Percentiles rank a stretch among this genome's conserved stretches.
These are phyloP conservation scores for Laterallus jamaicensis DNA, from an alignment of 2,113 vertebrate genomes.

Conservation along the genomic window DNA sequence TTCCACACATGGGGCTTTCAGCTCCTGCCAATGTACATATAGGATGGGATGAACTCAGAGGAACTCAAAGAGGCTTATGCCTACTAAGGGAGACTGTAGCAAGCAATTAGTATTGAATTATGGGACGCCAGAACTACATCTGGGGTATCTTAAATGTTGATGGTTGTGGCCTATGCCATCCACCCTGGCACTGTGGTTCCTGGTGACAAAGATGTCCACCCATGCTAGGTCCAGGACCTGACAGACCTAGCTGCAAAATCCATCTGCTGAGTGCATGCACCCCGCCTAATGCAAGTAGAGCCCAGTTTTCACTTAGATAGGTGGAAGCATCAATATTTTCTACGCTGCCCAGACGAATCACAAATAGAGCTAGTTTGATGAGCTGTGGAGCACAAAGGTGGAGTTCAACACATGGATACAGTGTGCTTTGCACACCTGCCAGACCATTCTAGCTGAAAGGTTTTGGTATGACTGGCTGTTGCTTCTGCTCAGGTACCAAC, in stretches of 20 bases:
- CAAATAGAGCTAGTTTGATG: background rate
- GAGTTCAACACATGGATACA: rapidly evolving
- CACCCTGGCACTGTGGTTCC: rapidly evolving
- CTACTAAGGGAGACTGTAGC: background rate
- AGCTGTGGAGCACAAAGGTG: background rate
- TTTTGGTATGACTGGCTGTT: background rate
- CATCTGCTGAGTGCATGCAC: background rate
- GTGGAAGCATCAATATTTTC: background rate
- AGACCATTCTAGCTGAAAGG: background rate
- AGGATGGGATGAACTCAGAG: slow-evolving; percentile 8
- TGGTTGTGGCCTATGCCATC: rapidly evolving
- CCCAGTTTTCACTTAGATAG: background rate
- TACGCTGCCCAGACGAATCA: background rate
- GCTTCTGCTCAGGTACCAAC: background rate
- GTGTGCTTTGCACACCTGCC: background rate
- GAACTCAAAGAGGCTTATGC: background rate
- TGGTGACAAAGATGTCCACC: background rate
- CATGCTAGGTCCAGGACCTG: background rate
- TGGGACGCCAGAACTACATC: background rate
- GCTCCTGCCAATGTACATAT: slow-evolving; percentile 46
- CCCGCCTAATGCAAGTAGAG: background rate
- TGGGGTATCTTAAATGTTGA: background rate
- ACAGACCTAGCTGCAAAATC: background rate
- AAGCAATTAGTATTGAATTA: background rate
- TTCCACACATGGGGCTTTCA: background rate